These are phyloP conservation scores for Protophormia terraenovae DNA, from an alignment of 2,888 invertebrate species.

Conservation along the genomic window DNA sequence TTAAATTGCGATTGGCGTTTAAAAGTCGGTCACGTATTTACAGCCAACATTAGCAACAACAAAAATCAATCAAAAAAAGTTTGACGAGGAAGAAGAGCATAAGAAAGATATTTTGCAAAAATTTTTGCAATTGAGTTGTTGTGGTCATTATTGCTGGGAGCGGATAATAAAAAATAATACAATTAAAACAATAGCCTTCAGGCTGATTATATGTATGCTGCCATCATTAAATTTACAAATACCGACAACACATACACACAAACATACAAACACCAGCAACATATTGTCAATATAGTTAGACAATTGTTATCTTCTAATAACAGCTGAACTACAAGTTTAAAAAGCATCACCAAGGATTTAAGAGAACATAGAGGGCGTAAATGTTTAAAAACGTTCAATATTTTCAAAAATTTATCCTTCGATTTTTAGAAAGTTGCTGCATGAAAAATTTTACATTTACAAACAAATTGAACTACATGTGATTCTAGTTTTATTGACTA, in stretches of 20 bases:
- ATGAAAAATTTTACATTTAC: not conserved
- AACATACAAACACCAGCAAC: not conserved
- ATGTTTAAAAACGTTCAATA: not conserved
- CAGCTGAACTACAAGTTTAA: not conserved
- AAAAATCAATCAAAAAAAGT: not conserved
- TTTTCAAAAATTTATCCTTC: not conserved
- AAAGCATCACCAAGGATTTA: not conserved
- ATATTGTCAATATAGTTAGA: not conserved
- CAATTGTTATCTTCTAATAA: not conserved
- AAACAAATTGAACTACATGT: slow-evolving; percentile 21
- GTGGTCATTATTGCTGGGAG: not conserved
- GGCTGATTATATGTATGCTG: not conserved
- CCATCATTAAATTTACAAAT: not conserved
- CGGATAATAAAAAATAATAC: not conserved
- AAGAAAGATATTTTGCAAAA: not conserved
- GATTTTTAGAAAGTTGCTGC: not conserved
- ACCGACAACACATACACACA: not conserved
- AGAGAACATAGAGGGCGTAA: not conserved
- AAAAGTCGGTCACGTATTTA: slow-evolving; percentile 29
- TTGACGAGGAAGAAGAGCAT: not conserved
- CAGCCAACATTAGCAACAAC: not conserved
- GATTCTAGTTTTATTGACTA: slow-evolving; percentile 48
- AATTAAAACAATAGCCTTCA: not conserved
- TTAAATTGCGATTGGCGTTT: slow-evolving; percentile 1
- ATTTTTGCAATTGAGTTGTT: slow-evolving; percentile 1